These are phyloP conservation scores for Microchirus variegatus DNA, from an alignment of 2,797 vertebrate species.

Conservation along the genomic window DNA sequence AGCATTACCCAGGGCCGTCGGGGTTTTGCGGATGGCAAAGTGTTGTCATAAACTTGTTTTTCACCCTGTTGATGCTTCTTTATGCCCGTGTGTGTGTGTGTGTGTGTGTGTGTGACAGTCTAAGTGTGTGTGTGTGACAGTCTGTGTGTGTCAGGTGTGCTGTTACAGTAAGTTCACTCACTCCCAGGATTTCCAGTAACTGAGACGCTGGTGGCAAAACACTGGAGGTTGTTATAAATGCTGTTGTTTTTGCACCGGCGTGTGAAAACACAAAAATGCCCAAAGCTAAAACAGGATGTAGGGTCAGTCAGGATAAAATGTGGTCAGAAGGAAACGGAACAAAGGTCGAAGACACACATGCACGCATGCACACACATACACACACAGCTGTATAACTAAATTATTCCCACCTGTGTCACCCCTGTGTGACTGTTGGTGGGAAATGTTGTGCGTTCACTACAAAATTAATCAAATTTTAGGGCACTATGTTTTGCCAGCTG, in stretches of 20 bases:
- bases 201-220: slow-evolving; percentile 53
- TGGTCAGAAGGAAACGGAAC: slow-evolving; percentile 59
- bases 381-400: slow-evolving; percentile 14
- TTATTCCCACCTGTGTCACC: slow-evolving; percentile 23
- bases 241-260: slow-evolving; percentile 54
- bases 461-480: background rate
- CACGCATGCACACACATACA: slow-evolving; percentile 15
- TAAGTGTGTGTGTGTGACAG: no score
- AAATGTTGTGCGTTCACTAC: background rate
- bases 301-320: slow-evolving; percentile 56
- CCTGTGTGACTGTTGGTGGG: slow-evolving; percentile 5
- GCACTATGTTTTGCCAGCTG: background rate
- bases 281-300: slow-evolving; percentile 63
- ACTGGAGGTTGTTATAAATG: slow-evolving; percentile 57
- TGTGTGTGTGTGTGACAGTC: background rate
- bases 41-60: slow-evolving; percentile 79
- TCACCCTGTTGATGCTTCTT: slow-evolving; percentile 52
- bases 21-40: slow-evolving; percentile 66
- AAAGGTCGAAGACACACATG: slow-evolving; percentile 47
- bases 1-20: slow-evolving; percentile 50
- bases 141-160: slow-evolving; percentile 56
- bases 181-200: slow-evolving; percentile 75
- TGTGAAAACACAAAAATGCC: slow-evolving; percentile 63
- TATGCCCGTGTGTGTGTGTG: slow-evolving; percentile 19
- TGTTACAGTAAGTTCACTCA: slow-evolving; percentile 72